Percentiles rank a stretch among this genome's conserved stretches.
These are phyloP conservation scores for Zaprionus nigranus DNA, from an alignment of 1,140 invertebrate species.

Conservation along the genomic window DNA sequence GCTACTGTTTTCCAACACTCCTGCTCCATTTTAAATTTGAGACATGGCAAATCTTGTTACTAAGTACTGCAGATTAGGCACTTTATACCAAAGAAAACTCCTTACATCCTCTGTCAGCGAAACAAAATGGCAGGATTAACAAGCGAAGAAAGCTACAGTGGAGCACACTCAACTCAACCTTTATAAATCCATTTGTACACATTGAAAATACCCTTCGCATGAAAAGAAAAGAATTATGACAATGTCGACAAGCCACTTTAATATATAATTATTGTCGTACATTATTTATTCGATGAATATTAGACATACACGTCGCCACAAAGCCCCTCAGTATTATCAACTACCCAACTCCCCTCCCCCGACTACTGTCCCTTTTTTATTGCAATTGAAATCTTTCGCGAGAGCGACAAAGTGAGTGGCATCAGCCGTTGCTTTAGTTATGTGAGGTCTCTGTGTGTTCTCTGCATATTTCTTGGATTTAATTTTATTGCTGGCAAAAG, in stretches of 20 bases:
- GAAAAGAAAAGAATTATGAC: neutral
- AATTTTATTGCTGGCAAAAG: slow-evolving; percentile 73
- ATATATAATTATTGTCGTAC: slow-evolving; percentile 11
- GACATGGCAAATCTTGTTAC: neutral
- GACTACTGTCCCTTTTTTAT: slow-evolving; percentile 68
- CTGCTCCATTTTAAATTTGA: neutral
- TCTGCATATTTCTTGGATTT: slow-evolving; percentile 75
- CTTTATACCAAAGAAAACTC: neutral
- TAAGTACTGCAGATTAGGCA: slow-evolving; percentile 1
- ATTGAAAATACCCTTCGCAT: neutral
- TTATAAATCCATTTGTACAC: neutral
- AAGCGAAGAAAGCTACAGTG: neutral
- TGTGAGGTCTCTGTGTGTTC: slow-evolving; percentile 44
- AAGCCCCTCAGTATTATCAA: slow-evolving; percentile 51
- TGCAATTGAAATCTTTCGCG: slow-evolving; percentile 78
- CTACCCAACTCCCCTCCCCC: neutral
- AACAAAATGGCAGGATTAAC: slow-evolving; percentile 5
- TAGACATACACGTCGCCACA: slow-evolving; percentile 55
- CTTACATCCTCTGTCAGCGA: slow-evolving; percentile 1
- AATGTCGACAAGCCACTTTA: slow-evolving; percentile 3
- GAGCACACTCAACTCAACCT: no score
- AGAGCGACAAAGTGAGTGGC: neutral
- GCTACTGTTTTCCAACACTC: neutral
- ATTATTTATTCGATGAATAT: slow-evolving; percentile 83
- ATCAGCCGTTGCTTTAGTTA: slow-evolving; percentile 30